Conservation (phyloP, 2,113 vertebrate species). For the Tympanuchus pallidicinctus region DNA sequence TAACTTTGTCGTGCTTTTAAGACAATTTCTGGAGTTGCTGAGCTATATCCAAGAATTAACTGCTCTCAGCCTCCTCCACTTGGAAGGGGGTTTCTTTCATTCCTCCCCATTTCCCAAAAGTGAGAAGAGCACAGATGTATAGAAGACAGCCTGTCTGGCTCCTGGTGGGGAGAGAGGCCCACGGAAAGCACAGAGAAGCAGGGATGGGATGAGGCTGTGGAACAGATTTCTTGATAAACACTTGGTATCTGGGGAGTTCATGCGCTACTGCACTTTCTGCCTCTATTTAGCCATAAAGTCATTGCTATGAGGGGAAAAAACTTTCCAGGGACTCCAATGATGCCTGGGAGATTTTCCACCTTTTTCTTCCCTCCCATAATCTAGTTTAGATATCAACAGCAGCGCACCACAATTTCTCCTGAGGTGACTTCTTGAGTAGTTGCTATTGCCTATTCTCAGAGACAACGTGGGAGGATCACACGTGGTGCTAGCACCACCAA, state of each 20-base stretch:
- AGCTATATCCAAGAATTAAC: background rate
- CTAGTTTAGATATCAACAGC: background rate
- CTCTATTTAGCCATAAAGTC: background rate
- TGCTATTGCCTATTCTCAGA: background rate
- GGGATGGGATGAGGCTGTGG: background rate
- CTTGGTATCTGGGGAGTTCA: background rate
- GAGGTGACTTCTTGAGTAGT: background rate
- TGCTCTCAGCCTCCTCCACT: background rate
- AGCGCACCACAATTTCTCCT: background rate
- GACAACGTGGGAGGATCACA: background rate
- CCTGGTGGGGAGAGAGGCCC: background rate
- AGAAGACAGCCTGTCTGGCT: background rate
- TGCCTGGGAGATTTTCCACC: background rate
- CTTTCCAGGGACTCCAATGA: background rate
- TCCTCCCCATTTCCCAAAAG: background rate
- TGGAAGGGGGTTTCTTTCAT: background rate
- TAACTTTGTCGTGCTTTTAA: background rate
- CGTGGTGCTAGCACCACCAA: conserved; percentile 13
- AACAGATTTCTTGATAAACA: conserved; percentile 1
- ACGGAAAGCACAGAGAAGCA: background rate
- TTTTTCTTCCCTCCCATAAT: background rate
- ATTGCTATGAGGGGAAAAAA: background rate
- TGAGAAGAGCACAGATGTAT: background rate
- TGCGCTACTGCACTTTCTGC: background rate
- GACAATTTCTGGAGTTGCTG: background rate